Evolutionary conservation across 2,888 invertebrate genomes (phyloP), one percentile per base, ranked within the genome.

Genomic region (Galerucella nymphaeae): DNA sequence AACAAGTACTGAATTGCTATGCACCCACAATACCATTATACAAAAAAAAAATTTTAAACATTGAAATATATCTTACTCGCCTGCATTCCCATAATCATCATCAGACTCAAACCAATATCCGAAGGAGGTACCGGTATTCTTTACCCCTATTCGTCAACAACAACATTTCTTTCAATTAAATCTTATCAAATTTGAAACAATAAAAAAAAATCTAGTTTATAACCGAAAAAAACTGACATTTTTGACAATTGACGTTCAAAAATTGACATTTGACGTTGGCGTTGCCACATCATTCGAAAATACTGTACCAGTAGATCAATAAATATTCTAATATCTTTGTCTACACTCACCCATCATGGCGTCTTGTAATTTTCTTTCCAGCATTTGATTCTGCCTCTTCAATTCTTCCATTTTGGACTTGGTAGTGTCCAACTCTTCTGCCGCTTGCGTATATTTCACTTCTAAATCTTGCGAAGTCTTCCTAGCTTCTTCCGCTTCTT

Each of bases 391-490:
- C 86, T 91, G 92, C 82, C 93, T 90, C 84, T 92, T 94, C 74
- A 93, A 89, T 83, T 96, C 95, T 83, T 96, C 96, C 79, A 95
- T 87, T 83, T 95, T 94, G 70, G 91, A 90, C 82, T 92, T 91
- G 0, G 92, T 91, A 68, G 90, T 90, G 80, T 95, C 95, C 80
- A 95, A 88, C 84, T 94, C 91, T 82, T 94, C 94, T 13, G 93
- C 92, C 0, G 93, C 91, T 77, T 91, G 89, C 73, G 93, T 90
- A 84, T 92, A 95, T 84, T 94, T 93, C 82, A 92, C 92, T 82
- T 96, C 95, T 80, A 95, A 89, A 82, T 93, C 93, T 82, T 95
- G 94, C 0, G 94, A 93, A 10, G 92, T 91, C 82, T 93, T 93
- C 80, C 93, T 91, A 0, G 94, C 93, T 80, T 93, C 92, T 64